Evolutionary conservation across 2,888 invertebrate genomes (phyloP), one percentile per base, ranked within the genome.

Genomic region (Strigamia transsilvanica): DNA sequence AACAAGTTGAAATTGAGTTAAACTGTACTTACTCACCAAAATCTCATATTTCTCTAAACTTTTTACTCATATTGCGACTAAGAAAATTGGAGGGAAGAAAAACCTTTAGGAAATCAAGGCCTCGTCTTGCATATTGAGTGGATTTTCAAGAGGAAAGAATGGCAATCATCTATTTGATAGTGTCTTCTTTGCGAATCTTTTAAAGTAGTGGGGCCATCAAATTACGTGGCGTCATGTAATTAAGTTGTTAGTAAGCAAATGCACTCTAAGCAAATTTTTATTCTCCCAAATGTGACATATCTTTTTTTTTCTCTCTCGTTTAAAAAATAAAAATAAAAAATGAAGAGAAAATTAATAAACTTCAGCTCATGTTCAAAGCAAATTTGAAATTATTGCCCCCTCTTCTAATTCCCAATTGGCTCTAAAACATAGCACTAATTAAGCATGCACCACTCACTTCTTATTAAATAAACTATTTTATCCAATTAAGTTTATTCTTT

Each of bases 361-460:
- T 73, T 13, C 13, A 32, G 32, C 73, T 73, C 73, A 12, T 23
- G 27, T 73, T 73, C 73, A 73, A 73, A 73, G 73, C 73, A 73
- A 73, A 73, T 66, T 27, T 32, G 73, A 32, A 73, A 73, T 56
- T 56, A 73, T 73, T 73, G 15, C 73, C n/a, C n/a, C 32, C 73
- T 27, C 32, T 32, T 23, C 23, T 73, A 73, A 32, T 73, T 32
- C 73, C 73, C 73, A 73, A 73, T 73, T 73, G 73, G 73, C 27
- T 73, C 32, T 15, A 32, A 73, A 56, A 56, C 56, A 32, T 32
- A 73, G 27, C 32, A 32, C 73, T 73, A 73, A 73, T 73, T 73
- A 73, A 73, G 73, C 73, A 73, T 73, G 73, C 73, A 73, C 73
- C 73, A 73, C 73, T 73, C 73, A 73, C 73, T 73, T 73, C 73